A percentile compares a stretch with the other conserved stretches of the same genome.
These are phyloP conservation scores for Pseudotriccus pelzelni DNA, from an alignment of 2,797 vertebrate genomes.

Conservation along the genomic window DNA sequence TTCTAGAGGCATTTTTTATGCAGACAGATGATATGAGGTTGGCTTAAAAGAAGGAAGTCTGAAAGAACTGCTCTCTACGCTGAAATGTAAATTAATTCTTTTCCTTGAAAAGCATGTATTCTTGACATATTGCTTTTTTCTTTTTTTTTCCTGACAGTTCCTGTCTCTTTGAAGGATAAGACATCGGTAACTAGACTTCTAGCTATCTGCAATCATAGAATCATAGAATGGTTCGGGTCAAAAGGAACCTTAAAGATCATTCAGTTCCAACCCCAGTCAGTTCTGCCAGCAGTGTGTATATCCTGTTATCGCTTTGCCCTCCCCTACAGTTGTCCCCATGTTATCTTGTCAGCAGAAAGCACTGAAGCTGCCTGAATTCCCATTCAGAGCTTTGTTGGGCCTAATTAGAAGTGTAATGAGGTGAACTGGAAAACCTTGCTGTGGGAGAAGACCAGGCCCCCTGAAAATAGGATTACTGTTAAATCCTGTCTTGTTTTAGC, in stretches of 20 bases:
- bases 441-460: not conserved
- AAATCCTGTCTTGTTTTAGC: not conserved
- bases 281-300: fast-evolving
- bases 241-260: not conserved
- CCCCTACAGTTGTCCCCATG: not conserved
- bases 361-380: not conserved
- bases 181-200: not conserved
- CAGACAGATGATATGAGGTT: not conserved
- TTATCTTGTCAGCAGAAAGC: not conserved
- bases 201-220: not conserved
- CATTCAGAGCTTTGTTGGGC: not conserved
- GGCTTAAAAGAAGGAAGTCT: not conserved
- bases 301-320: not conserved
- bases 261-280: not conserved
- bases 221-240: not conserved
- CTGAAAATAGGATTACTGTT: not conserved
- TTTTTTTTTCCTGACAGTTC: not conserved
- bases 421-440: not conserved
- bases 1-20: not conserved
- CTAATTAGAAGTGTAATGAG: not conserved
- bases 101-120: not conserved
- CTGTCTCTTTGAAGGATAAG: not conserved
- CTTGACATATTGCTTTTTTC: not conserved
- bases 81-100: not conserved
- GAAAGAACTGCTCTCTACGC: not conserved